Evolutionary conservation across 2,113 vertebrate species (phyloP).

Genomic region (Dermatemys mawii): DNA sequence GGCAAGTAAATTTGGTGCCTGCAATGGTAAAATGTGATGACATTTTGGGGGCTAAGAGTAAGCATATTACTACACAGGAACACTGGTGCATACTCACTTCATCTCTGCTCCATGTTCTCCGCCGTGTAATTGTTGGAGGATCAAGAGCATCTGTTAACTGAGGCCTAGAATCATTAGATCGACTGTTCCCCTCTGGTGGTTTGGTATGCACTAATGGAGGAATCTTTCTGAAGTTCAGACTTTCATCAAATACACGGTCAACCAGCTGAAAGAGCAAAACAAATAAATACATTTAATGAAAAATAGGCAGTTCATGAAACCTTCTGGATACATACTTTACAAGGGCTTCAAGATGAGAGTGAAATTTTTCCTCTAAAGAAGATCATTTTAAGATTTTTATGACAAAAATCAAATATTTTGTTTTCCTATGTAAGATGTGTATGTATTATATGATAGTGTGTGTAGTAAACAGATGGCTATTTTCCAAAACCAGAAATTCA

Average conservation of each 20-base stretch:
- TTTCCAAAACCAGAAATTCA: neutral
- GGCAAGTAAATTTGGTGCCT: neutral
- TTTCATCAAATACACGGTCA: conserved; percentile 98
- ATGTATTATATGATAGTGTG: neutral
- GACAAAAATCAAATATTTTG: conserved; percentile 46
- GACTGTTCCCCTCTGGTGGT: conserved; percentile 89
- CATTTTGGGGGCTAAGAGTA: neutral
- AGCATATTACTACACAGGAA: neutral
- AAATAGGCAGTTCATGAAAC: conserved; percentile 48
- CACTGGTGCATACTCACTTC: conserved; percentile 83
- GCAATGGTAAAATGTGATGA: neutral
- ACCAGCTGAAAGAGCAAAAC: conserved; percentile 84
- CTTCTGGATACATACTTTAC: neutral
- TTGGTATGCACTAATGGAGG: conserved; percentile 90
- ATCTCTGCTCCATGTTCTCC: conserved; percentile 97
- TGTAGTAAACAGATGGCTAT: neutral
- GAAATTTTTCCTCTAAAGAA: conserved; percentile 41
- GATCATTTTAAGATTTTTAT: conserved; percentile 21
- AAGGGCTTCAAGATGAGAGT: conserved; percentile 32
- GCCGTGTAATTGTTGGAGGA: conserved; percentile 89
- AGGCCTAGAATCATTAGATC: conserved; percentile 85
- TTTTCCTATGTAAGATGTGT: neutral
- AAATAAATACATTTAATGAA: conserved; percentile 41
- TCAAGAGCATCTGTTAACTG: conserved; percentile 87
- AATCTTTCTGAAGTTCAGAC: conserved; percentile 98